Evolutionary conservation across 2,888 invertebrate genomes (phyloP).

Genomic region (Omphaloscelis lunosa): DNA sequence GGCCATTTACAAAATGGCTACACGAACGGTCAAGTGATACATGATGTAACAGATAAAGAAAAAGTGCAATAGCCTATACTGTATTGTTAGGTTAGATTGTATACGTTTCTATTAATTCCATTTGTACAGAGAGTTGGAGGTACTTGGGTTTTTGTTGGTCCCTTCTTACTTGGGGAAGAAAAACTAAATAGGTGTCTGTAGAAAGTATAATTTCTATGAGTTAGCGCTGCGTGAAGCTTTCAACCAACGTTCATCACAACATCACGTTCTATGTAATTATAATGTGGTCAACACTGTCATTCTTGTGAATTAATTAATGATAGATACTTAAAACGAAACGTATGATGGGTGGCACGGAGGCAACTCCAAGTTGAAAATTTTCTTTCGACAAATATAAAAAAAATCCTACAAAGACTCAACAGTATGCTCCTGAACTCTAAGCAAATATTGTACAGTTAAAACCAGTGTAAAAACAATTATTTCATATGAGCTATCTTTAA

Average conservation of each 20-base stretch:
- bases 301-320: slow-evolving; percentile 9
- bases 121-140: slow-evolving; percentile 56
- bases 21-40: slow-evolving; percentile 74
- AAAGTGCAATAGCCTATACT: slow-evolving; percentile 81
- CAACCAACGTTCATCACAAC: slow-evolving; percentile 47
- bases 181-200: slow-evolving; percentile 48
- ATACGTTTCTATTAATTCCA: slow-evolving; percentile 59
- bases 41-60: slow-evolving; percentile 77
- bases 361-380: background rate
- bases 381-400: background rate
- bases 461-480: slow-evolving; percentile 61
- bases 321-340: slow-evolving; percentile 1
- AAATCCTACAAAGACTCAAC: background rate
- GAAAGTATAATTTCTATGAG: slow-evolving; percentile 62
- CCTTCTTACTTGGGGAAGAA: slow-evolving; percentile 46
- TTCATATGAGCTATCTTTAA: slow-evolving; percentile 74
- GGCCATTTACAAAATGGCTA: slow-evolving; percentile 74
- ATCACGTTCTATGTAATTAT: slow-evolving; percentile 34
- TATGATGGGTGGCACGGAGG: background rate
- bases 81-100: slow-evolving; percentile 60
- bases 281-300: slow-evolving; percentile 27
- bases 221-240: slow-evolving; percentile 50
- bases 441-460: slow-evolving; percentile 62
- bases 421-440: slow-evolving; percentile 32
- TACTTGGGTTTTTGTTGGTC: slow-evolving; percentile 48